Conservation (phyloP, 2,797 vertebrate species). For the Halcyon badia region DNA sequence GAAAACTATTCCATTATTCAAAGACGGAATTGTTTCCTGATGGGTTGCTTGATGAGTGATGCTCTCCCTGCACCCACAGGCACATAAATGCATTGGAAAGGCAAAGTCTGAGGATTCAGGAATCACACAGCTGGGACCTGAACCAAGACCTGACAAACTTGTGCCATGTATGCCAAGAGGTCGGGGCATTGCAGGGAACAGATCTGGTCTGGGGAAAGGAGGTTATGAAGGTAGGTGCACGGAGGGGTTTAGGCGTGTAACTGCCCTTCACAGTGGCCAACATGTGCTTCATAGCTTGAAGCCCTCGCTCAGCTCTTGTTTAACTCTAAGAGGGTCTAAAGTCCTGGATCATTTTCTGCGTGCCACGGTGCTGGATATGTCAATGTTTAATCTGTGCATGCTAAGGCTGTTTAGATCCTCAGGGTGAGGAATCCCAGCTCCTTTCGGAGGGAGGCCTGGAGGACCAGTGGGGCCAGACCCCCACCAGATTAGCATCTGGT, state of each 20-base stretch:
- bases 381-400: constrained; percentile 54
- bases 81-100: not conserved
- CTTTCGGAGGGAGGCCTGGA: not conserved
- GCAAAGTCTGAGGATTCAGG: not conserved
- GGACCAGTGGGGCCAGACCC: not conserved
- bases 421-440: not conserved
- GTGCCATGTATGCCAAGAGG: not conserved
- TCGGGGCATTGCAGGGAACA: not conserved
- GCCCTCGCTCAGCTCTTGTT: not conserved
- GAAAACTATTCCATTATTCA: not conserved
- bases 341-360: constrained; percentile 8
- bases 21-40: not conserved
- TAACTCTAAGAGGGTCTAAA: constrained; percentile 27
- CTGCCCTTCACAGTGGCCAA: not conserved
- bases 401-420: not conserved
- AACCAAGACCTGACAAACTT: not conserved
- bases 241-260: not conserved
- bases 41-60: not conserved
- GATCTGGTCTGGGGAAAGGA: not conserved
- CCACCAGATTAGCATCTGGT: not conserved
- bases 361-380: not conserved
- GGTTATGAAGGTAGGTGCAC: not conserved
- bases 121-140: not conserved
- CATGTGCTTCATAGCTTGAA: not conserved
- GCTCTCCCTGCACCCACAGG: not conserved